Evolutionary conservation across 2,113 vertebrate species (phyloP), one percentile per base, ranked within the genome.

Genomic region (Mirza zaza): DNA sequence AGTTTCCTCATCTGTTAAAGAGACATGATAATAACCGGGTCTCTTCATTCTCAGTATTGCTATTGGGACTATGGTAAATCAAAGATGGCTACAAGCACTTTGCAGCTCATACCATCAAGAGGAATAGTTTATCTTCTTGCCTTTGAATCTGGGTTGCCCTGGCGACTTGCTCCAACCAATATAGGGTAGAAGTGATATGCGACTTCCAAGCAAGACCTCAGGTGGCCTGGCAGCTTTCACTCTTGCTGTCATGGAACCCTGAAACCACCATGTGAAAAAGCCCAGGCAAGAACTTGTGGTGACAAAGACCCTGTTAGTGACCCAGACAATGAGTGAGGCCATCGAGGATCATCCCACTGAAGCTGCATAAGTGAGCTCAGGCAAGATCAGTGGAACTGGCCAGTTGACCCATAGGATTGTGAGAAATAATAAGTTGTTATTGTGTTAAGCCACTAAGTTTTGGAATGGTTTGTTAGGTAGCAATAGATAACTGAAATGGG

Each of bases 1-100:
- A 82, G 15, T 61, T 90, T 80, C 14, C 52, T 92, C 9, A 57
- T 87, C n/a, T 79, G 59, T 59, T 65, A 94, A 96, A 87, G 59
- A 86, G 34, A 70, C 29, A 83, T 52, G 48, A 42, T 70, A 86
- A 83, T 65, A 90, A 67, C 21, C 34, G 25, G 2, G 27, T 94
- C 27, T 95, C 29, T 84, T 94, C 42, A 48, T 36, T 87, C 34
- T 65, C 8, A 77, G 80, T 21, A n/a, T 76, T 96, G 25, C 11
- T 65, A 27, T 1, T 75, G 21, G 32, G 36, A 57, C 25, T 61
- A 8, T 42, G 67, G 59, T 73, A 52, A 83, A 63, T 45, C 91
- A 45, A 91, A 92, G 87, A 71, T 59, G 36, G 32, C 36, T 95
- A 71, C 10, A 42, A 75, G 50, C 12, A 52, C 23, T 52, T 84